Conservation (phyloP, 1,140 invertebrate species). For the Pogonomyrmex californicus region DNA sequence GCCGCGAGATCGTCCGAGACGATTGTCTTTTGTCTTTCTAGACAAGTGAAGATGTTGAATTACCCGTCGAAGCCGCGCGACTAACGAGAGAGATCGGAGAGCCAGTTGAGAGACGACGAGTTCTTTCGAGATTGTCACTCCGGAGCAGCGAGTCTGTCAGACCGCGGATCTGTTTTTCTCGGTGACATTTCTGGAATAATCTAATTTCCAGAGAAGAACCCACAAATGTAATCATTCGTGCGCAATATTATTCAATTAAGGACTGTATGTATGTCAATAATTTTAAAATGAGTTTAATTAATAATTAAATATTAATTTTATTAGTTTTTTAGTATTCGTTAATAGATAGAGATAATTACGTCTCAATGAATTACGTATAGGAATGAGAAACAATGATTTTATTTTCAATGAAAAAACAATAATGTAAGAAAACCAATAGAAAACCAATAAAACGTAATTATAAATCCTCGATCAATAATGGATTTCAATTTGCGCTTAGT, state of each 20-base stretch:
- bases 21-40: slow-evolving; percentile 71
- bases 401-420: not conserved
- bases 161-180: not conserved
- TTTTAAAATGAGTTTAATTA: slow-evolving; percentile 4
- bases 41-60: slow-evolving; percentile 63
- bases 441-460: not conserved
- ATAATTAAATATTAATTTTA: not conserved
- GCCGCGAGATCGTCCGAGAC: slow-evolving; percentile 69
- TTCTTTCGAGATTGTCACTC: not conserved
- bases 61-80: slow-evolving; percentile 60
- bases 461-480: not conserved
- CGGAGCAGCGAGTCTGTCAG: not conserved
- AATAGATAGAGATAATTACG: not conserved
- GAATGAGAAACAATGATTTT: not conserved
- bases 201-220: not conserved
- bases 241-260: not conserved
- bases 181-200: not conserved
- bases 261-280: not conserved
- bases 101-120: not conserved
- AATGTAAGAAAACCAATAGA: not conserved
- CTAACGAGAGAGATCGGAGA: slow-evolving; percentile 6
- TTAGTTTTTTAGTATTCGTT: not conserved
- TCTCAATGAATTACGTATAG: not conserved
- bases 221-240: not conserved
- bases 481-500: not conserved